Evolutionary conservation across 2,797 vertebrate species (phyloP), one percentile per base, ranked within the genome.

Genomic region (Oreochromis mossambicus): DNA sequence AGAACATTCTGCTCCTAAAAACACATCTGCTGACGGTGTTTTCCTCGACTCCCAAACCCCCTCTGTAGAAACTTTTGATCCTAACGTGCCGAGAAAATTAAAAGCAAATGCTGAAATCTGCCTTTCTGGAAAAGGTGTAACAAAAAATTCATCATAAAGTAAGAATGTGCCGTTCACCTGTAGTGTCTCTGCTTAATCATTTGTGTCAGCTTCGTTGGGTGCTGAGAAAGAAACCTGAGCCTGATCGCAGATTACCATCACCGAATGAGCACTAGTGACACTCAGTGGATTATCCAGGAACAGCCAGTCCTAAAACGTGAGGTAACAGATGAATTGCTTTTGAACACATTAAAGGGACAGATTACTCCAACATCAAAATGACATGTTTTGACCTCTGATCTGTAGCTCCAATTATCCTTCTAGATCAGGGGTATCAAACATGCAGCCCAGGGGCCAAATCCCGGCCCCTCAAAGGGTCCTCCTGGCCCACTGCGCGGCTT

Each of bases 201-300:
- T 50, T 5, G 17, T 48, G 68, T 73, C 43, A 73, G 43, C 24
- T 48, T 29, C 48, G 68, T 11, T 73, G 41, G 68, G 8, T 73
- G 9, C 66, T 41, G 68, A 73, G 11, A 34, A 66, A 34, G 76
- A 52, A 89, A 83, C 54, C 75, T 14, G 78, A 82, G 43, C 58
- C 70, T 46, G 68, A 80, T 82, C 34, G 32, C 51, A 48, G 79
- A 63, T 76, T 34, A 34, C 2, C n/a, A 1, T 51, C 50, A 32
- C 21, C 34, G 10, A 77, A 19, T 9, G 19, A 82, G 32, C 36
- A n/a, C 81, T 83, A 87, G 87, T 94, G 92, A 95, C 92, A 88
- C 89, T 81, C 84, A 78, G 92, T 90, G 86, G 91, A 48, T 66
- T 43, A 52, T 80, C 75, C 11, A n/a, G 86, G 88, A 87, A 91